These are phyloP conservation scores for Listronotus oregonensis DNA, from an alignment of 1,140 invertebrate species.

Conservation along the genomic window DNA sequence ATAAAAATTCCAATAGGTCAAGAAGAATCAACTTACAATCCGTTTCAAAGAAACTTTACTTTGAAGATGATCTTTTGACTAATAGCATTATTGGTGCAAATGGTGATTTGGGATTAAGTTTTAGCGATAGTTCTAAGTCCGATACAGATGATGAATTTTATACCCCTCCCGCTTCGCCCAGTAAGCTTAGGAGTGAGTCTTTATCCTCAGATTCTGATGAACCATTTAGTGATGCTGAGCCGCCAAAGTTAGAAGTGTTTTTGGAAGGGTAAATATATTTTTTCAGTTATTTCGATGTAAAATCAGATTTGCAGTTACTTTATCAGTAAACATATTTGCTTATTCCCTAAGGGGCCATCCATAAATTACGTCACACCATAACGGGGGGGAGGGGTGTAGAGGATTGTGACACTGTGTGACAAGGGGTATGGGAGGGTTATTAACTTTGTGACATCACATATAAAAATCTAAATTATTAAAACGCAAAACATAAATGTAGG, in stretches of 20 bases:
- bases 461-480: no score
- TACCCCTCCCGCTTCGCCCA: slow-evolving; percentile 62
- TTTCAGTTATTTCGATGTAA: no score
- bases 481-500: no score
- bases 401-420: no score
- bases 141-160: slow-evolving; percentile 54
- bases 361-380: no score
- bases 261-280: slow-evolving; percentile 57
- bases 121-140: slow-evolving; percentile 29
- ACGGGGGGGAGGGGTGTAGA: no score
- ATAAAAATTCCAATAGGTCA: slow-evolving; percentile 26
- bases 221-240: slow-evolving; percentile 57
- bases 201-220: slow-evolving; percentile 51
- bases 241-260: slow-evolving; percentile 59
- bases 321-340: no score
- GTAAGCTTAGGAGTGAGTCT: slow-evolving; percentile 24
- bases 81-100: slow-evolving; percentile 11
- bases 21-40: slow-evolving; percentile 25
- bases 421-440: no score
- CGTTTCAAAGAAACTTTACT: slow-evolving; percentile 42
- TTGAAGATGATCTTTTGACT: slow-evolving; percentile 30
- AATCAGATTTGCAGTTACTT: no score
- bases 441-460: no score
- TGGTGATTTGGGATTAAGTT: slow-evolving; percentile 19
- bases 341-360: no score